Base-by-base conservation (phyloP, 2,888 invertebrate genomes). In the Branchellion lobata region DNA sequence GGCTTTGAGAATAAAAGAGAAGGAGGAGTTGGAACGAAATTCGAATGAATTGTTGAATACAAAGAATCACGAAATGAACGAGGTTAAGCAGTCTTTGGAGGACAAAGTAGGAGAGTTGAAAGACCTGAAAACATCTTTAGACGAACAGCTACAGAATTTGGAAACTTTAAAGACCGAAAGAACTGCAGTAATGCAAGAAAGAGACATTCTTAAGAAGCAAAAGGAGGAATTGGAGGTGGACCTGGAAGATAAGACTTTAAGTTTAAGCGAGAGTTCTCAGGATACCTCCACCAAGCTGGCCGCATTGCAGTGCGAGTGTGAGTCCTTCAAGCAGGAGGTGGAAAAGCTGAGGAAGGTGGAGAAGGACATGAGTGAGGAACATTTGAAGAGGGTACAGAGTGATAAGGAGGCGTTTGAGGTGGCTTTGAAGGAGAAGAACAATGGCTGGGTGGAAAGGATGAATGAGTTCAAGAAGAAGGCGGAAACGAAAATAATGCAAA, bases 381-480 rank as follows among this genome's bases (percentile, higher is more conserved):
- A 57, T n/a, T 3, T n/a, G 5, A 57, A 29, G 27, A 31, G 36
- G 14, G n/a, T 65, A 2, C 21, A 18, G n/a, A 65, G 34, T 2
- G 29, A 61, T 34, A n/a, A 65, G 14, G 61, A 33, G 33, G 31
- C 33, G 27, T 24, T 77, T 5, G 65, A 77, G 40, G 61, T n/a
- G 57, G 24, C 61, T 14, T n/a, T 77, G 34, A 77, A 57, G 40
- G 14, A 29, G 5, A 77, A 61, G 33, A 36, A 77, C 1, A 3
- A 27, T 11, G 65, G 27, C 14, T 65, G 61, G 65, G 53, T 34
- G 31, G 53, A 33, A 1, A 77, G 61, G 34, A 77, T 36, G 34
- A 77, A 77, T 53, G 77, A 77, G 36, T 27, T 77, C 18, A 77
- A 77, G 40, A 77, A 77, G 65, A 77, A 77, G 65, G 77, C 77